Conservation (phyloP, 2,888 invertebrate species). For the Melanostoma mellinum region DNA sequence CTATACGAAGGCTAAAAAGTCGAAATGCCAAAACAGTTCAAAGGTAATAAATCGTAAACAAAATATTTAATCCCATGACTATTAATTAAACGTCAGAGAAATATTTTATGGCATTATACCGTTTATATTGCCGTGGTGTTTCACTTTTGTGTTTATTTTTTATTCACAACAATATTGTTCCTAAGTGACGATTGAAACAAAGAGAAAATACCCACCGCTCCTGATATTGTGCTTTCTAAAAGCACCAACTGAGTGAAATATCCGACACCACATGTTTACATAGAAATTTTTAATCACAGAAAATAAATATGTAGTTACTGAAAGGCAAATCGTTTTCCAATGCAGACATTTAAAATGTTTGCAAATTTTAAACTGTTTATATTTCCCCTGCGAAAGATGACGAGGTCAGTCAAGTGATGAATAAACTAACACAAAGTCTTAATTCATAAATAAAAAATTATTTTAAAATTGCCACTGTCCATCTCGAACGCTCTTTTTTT, state of each 20-base stretch:
- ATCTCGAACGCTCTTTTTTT: constrained; percentile 22
- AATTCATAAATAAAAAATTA: constrained; percentile 55
- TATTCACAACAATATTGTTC: constrained; percentile 19
- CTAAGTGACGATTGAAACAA: constrained; percentile 37
- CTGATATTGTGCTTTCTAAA: constrained; percentile 31
- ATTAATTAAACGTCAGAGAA: too few relatives aligned
- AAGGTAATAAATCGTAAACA: too few relatives aligned
- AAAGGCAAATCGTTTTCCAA: constrained; percentile 25
- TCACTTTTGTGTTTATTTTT: background rate
- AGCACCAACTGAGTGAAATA: constrained; percentile 28
- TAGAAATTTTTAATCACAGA: constrained; percentile 8
- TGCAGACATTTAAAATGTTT: constrained; percentile 18
- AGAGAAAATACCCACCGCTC: background rate
- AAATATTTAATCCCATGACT: too few relatives aligned
- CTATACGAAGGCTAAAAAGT: too few relatives aligned
- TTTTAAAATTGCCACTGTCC: constrained; percentile 27
- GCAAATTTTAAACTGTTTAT: constrained; percentile 37
- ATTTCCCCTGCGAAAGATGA: constrained; percentile 16
- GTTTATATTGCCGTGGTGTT: constrained; percentile 8
- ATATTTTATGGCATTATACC: too few relatives aligned
- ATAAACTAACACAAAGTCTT: constrained; percentile 10
- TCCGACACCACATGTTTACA: constrained; percentile 23
- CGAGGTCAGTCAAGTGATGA: constrained; percentile 32
- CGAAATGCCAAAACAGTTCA: too few relatives aligned
- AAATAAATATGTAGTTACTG: constrained; percentile 12